Base-by-base conservation (phyloP, 2,113 vertebrate genomes). In the Charadrius vociferus region DNA sequence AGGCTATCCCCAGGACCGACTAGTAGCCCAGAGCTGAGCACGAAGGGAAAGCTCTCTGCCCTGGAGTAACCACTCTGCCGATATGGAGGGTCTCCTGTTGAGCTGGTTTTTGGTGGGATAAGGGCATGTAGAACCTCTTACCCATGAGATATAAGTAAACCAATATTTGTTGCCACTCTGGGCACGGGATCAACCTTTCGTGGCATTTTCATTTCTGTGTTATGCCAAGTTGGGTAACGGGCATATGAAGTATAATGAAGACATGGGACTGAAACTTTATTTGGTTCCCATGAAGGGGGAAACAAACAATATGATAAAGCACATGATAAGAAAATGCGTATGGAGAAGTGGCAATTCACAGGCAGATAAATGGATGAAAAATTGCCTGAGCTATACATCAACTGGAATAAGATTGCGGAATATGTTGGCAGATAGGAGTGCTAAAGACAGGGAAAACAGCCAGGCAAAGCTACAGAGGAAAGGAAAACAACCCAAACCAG, bases 241-340 rank as follows among this genome's bases (percentile, higher is more conserved):
- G 45, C 24, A 26, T 32, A 63, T 84, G 86, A 88, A 32, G 71
- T 70, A 9, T 39, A 34, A 70, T 43, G 81, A 89, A 77, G 73
- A 72, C 26, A 5, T 63, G 74, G 45, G 59, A 66, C 37, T 37
- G 68, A 73, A 94, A 86, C n/a, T 95, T 97, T 95, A 91, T 91
- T 91, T 49, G 45, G 41, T 55, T 95, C 66, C 94, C 78, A 26
- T 47, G 81, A 63, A 93, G 67, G 7, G 21, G 23, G 58, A 43
- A 89, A 79, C 29, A 88, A 79, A 53, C 15, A 56, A 5, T 13
- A 9, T 41, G 70, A 43, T 82, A 86, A 78, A 86, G 75, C 32
- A 82, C 18, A 3, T 24, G 62, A 36, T 62, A 80, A 66, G 24
- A 45, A 63, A 85, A 95, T 50, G 53, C n/a, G 19, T 19, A 15